phyloP scores from a whole-genome alignment of 2,113 vertebrate genomes.

The Austrofundulus limnaeus region DNA sequence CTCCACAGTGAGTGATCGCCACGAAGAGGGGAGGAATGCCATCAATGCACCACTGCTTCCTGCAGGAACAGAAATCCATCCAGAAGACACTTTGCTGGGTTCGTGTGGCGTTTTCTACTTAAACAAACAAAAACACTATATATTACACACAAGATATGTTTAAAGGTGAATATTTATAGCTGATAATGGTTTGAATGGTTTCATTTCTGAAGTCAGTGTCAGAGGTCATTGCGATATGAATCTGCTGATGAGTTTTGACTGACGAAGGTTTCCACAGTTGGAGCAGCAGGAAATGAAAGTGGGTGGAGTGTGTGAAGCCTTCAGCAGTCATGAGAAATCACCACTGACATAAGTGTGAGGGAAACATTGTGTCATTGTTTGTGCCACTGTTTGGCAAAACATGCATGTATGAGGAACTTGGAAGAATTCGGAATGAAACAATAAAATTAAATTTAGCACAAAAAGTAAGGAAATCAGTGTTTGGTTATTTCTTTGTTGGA shows the following conservation, averaged over 20 bases:
- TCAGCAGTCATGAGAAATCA: conserved; percentile 37
- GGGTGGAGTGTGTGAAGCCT: conserved; percentile 29
- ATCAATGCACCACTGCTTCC: conserved; percentile 90
- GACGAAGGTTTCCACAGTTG: conserved; percentile 20
- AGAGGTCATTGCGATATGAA: conserved; percentile 9
- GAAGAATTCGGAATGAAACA: too few relatives aligned
- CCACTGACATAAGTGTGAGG: conserved; percentile 2
- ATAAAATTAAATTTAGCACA: too few relatives aligned
- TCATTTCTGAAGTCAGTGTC: not conserved
- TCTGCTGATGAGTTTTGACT: conserved; percentile 19
- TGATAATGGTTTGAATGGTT: not conserved
- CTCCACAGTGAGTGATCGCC: conserved; percentile 90
- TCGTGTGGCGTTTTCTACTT: conserved; percentile 20
- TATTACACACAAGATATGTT: too few relatives aligned
- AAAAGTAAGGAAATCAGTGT: too few relatives aligned
- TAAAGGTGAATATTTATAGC: not conserved
- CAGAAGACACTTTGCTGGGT: conserved; percentile 91
- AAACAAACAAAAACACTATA: too few relatives aligned
- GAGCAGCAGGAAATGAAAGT: conserved; percentile 66
- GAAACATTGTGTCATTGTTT: not conserved
- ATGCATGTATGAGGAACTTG: not conserved
- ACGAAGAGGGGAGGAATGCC: conserved; percentile 94
- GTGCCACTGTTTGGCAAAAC: conserved; percentile 2
- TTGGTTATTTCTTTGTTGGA: too few relatives aligned
- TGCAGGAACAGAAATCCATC: conserved; percentile 81